Conservation (phyloP, 2,113 vertebrate genomes). For the Semnopithecus entellus region DNA sequence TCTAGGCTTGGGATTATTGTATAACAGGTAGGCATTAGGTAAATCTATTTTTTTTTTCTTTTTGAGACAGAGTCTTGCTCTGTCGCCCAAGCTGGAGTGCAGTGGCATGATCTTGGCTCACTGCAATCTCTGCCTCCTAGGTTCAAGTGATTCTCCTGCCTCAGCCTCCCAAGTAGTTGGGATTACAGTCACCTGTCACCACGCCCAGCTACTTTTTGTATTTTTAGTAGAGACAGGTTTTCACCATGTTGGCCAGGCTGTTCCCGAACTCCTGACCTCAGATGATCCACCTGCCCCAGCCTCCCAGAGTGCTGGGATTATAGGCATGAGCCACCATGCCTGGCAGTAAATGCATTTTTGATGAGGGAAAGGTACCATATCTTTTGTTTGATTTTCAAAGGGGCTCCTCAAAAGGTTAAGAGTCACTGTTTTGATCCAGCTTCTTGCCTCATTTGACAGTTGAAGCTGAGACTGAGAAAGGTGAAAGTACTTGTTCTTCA, state of each 20-base stretch:
- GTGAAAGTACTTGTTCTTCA: not conserved
- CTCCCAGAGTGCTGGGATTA: too few relatives aligned
- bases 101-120: too few relatives aligned
- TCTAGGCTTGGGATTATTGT: not conserved
- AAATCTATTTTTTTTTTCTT: not conserved
- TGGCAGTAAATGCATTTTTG: not conserved
- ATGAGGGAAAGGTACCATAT: not conserved
- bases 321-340: not conserved
- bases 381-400: slow-evolving; percentile 13
- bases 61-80: not conserved
- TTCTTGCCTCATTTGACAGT: not conserved
- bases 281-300: too few relatives aligned
- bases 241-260: too few relatives aligned
- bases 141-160: too few relatives aligned
- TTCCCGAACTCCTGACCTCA: too few relatives aligned
- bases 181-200: too few relatives aligned
- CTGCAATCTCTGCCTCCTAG: too few relatives aligned
- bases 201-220: too few relatives aligned
- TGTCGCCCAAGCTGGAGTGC: too few relatives aligned
- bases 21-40: not conserved
- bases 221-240: too few relatives aligned
- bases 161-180: too few relatives aligned
- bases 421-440: not conserved
- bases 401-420: not conserved
- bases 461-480: not conserved